Evolutionary conservation across 2,113 vertebrate species (phyloP).

Genomic region (Cyprinodon tularosa): DNA sequence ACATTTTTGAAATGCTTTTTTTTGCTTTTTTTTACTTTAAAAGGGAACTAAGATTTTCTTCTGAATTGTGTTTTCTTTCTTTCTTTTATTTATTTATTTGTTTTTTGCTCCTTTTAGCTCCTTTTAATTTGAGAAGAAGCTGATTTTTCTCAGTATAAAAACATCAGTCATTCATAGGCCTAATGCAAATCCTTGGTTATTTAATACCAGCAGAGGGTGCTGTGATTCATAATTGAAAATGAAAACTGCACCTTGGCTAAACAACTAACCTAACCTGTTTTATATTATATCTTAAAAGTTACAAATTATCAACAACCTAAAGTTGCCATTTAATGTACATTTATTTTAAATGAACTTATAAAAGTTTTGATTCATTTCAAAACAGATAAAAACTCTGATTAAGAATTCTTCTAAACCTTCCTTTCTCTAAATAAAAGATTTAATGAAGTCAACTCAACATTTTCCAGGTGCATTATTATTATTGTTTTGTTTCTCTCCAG

Average conservation of each 20-base stretch:
- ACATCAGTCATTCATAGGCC: not conserved
- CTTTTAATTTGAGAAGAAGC: no score
- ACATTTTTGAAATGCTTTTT: not conserved
- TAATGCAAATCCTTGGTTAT: not conserved
- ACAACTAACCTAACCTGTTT: not conserved
- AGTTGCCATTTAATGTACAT: not conserved
- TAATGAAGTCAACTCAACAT: not conserved
- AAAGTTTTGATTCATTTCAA: not conserved
- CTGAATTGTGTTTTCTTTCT: no score
- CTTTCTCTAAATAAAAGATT: not conserved
- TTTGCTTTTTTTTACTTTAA: not conserved
- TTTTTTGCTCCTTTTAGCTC: no score
- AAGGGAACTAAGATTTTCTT: no score
- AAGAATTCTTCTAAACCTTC: not conserved
- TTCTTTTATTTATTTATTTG: no score
- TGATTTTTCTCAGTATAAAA: not conserved
- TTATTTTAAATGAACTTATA: not conserved
- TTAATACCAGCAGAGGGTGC: constrained; percentile 5
- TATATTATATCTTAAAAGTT: no score
- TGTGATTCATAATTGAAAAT: not conserved
- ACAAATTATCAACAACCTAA: not conserved
- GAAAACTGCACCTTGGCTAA: not conserved
- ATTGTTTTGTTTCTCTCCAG: no score
- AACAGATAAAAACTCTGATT: not conserved
- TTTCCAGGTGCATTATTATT: no score